These are phyloP conservation scores for Drosophila sordidula DNA, from an alignment of 2,888 invertebrate genomes.

Conservation along the genomic window DNA sequence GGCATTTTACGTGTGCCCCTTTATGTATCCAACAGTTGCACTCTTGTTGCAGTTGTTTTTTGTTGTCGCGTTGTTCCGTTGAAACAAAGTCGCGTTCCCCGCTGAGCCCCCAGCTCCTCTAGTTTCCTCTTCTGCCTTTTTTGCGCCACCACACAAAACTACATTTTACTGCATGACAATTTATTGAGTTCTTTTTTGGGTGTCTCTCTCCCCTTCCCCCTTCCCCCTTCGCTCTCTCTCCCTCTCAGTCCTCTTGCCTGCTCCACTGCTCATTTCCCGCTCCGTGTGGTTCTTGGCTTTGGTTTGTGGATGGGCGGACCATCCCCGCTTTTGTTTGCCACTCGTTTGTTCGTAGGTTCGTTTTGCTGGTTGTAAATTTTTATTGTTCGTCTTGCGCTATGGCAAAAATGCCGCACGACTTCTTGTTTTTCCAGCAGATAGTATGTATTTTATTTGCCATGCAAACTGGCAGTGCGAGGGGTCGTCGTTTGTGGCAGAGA, in stretches of 20 bases:
- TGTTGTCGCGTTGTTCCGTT: slow-evolving; percentile 57
- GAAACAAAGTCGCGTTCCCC: slow-evolving; percentile 66
- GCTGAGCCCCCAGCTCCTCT: neutral
- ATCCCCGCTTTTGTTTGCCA: slow-evolving; percentile 38
- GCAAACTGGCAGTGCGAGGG: slow-evolving; percentile 12
- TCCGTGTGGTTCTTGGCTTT: slow-evolving; percentile 55
- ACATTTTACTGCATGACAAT: slow-evolving; percentile 82
- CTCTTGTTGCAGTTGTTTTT: slow-evolving; percentile 41
- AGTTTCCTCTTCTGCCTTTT: slow-evolving; percentile 24
- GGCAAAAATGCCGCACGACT: slow-evolving; percentile 50
- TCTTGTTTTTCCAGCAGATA: slow-evolving; percentile 45
- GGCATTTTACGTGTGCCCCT: slow-evolving; percentile 69
- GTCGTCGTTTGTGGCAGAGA: neutral
- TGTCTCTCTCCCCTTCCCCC: neutral
- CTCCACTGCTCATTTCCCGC: slow-evolving; percentile 53
- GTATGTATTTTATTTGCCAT: slow-evolving; percentile 56
- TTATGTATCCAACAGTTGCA: slow-evolving; percentile 43
- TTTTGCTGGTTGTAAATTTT: slow-evolving; percentile 74
- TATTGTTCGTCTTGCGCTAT: slow-evolving; percentile 64
- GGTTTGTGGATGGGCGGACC: slow-evolving; percentile 9
- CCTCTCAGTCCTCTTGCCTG: neutral
- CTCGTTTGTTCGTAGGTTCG: slow-evolving; percentile 44
- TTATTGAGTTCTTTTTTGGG: slow-evolving; percentile 75
- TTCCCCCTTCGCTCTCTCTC: too few species aligned
- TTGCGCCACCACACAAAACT: slow-evolving; percentile 56